phyloP scores from a whole-genome alignment of 2,113 vertebrate genomes.

The Lepus europaeus region DNA sequence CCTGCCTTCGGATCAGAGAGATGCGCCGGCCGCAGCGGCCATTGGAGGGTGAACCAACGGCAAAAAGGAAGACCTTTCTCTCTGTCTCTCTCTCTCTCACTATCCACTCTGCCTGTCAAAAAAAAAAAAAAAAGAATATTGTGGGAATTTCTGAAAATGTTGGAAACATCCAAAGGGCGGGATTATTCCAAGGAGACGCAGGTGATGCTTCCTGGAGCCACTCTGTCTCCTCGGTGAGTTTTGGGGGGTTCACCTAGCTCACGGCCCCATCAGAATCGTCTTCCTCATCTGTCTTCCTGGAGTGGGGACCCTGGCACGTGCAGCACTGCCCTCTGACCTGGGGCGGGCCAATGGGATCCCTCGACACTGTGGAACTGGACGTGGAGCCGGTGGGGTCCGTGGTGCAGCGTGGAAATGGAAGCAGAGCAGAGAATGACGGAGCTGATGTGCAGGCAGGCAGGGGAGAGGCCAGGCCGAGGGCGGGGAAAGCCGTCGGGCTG shows the following conservation, averaged over 20 bases:
- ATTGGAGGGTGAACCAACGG: too few relatives aligned
- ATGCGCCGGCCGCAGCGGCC: too few relatives aligned
- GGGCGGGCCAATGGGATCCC: background rate
- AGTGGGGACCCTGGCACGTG: too few relatives aligned
- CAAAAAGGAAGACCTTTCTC: too few relatives aligned
- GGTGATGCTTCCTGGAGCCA: background rate
- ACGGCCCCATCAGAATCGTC: background rate
- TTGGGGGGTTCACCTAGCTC: background rate
- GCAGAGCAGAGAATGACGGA: background rate
- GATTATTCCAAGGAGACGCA: background rate
- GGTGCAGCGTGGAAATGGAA: background rate
- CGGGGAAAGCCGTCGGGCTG: background rate
- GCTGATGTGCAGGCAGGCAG: background rate
- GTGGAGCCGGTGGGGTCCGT: background rate
- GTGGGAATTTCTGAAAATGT: background rate
- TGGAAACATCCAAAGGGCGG: background rate
- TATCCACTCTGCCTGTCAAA: too few relatives aligned
- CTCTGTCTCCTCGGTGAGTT: background rate
- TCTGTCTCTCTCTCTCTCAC: too few relatives aligned
- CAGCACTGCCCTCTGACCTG: background rate
- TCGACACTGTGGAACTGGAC: background rate
- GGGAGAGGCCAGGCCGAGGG: background rate
- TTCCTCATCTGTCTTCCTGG: background rate
- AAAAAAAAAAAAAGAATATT: background rate
- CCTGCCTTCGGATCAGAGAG: too few relatives aligned